Evolutionary conservation across 2,113 vertebrate genomes (phyloP), one percentile per base, ranked within the genome.

Genomic region (Chlamydotis undulata): DNA sequence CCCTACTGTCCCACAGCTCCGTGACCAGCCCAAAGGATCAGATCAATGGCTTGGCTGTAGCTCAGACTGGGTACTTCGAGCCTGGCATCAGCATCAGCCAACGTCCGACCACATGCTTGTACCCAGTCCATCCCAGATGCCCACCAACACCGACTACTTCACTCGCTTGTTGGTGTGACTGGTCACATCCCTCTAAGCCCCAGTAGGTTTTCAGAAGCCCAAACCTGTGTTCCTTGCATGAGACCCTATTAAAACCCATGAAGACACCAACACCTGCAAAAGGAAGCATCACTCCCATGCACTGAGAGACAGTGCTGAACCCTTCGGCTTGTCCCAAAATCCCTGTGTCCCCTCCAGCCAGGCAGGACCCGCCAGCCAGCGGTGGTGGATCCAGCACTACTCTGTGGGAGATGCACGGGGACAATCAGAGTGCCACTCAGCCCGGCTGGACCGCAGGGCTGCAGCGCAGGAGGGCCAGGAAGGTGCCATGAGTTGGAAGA

Each of bases 151-250:
- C 2, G 7, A 47, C 49, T 41, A 6, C 71, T 50, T n/a, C 19
- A 16, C 8, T 4, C 2, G 0, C n/a, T 37, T 17, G 10, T 22
- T 90, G 67, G 4, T 35, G 55, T 90, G 59, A 69, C 39, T 68
- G 53, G 7, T 2, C 15, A 5, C 60, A 21, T 12, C 43, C 29
- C 79, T 52, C 35, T 14, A 45, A 83, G 68, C 25, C 37, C 25
- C 45, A 23, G 37, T 0, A 55, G 43, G 13, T 41, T 80, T 6
- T 19, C 63, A 69, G 67, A 53, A 93, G 39, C 26, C 29, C 2
- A 17, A 85, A 71, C 9, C 5, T 78, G 41, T 0, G 0, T 2
- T 68, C n/a, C 41, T 39, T n/a, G 22, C 53, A 60, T 0, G 0
- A 16, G 55, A 69, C 4, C 37, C 49, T 53, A 50, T 33, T 9